These are phyloP conservation scores for Masticophis lateralis DNA, from an alignment of 2,797 vertebrate genomes.

Conservation along the genomic window DNA sequence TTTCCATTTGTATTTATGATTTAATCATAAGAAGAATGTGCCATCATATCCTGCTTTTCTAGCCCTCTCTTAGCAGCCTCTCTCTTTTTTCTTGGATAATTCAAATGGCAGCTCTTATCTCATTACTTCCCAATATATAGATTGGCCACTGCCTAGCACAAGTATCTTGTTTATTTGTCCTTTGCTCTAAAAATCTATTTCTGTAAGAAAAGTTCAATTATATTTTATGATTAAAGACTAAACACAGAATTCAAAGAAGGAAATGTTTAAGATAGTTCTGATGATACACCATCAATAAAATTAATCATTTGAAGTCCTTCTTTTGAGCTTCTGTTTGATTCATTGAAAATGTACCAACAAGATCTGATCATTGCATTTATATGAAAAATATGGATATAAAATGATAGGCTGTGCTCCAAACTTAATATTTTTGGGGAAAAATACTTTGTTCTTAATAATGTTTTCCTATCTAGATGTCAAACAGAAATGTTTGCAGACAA, in stretches of 20 bases:
- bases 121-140: not conserved
- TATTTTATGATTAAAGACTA: slow-evolving; percentile 29
- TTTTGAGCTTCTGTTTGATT: slow-evolving; percentile 47
- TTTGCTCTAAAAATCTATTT: slow-evolving; percentile 29
- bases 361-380: slow-evolving; percentile 58
- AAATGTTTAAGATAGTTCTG: slow-evolving; percentile 19
- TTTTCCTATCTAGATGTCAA: slow-evolving; percentile 73
- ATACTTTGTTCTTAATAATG: slow-evolving; percentile 70
- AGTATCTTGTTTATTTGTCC: not conserved
- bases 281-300: slow-evolving; percentile 6
- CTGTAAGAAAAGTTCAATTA: not conserved
- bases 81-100: not conserved
- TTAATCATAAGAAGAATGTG: not conserved
- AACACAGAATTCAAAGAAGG: slow-evolving; percentile 16
- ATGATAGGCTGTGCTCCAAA: slow-evolving; percentile 71
- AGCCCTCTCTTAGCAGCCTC: not conserved
- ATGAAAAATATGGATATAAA: slow-evolving; percentile 71
- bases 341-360: slow-evolving; percentile 55
- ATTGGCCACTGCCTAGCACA: not conserved
- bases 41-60: not conserved
- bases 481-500: not conserved
- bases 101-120: not conserved
- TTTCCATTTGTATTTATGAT: not conserved
- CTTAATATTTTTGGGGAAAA: slow-evolving; percentile 65
- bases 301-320: slow-evolving; percentile 11